Conservation (phyloP, 2,888 invertebrate species). For the Steromphala cineraria region DNA sequence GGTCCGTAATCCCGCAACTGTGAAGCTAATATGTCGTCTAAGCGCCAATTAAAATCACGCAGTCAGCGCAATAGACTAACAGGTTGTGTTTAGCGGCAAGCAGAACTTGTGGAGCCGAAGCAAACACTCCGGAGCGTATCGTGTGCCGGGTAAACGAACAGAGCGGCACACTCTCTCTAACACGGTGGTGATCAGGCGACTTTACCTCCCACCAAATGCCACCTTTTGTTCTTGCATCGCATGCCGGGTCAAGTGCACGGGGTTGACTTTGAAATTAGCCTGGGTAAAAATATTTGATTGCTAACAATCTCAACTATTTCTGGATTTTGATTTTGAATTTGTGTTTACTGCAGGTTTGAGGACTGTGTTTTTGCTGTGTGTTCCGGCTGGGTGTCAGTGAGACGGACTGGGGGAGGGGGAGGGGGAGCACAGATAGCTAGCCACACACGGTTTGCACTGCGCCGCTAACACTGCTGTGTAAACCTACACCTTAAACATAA, state of each 20-base stretch:
- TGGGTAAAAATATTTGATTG: slow-evolving; percentile 10
- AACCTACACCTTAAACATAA: too few relatives aligned
- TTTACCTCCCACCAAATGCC: too few relatives aligned
- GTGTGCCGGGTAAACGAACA: too few relatives aligned
- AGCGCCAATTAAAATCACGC: slow-evolving; percentile 3
- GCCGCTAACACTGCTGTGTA: too few relatives aligned
- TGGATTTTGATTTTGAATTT: slow-evolving; percentile 2
- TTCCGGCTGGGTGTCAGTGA: not conserved
- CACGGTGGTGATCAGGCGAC: too few relatives aligned
- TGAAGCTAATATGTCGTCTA: not conserved
- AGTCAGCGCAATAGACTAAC: not conserved
- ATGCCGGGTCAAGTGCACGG: not conserved
- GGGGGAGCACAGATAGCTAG: not conserved
- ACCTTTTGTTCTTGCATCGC: not conserved
- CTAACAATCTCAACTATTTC: slow-evolving; percentile 8
- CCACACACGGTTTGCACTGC: not conserved
- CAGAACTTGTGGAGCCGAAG: not conserved
- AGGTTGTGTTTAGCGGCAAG: not conserved
- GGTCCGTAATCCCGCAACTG: not conserved
- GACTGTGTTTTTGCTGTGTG: not conserved
- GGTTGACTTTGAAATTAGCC: slow-evolving; percentile 5
- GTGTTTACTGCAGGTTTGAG: not conserved
- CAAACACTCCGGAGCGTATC: too few relatives aligned
- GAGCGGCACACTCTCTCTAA: too few relatives aligned
- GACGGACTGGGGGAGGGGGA: not conserved